Conservation (phyloP, 2,797 vertebrate species). For the Lithobates sylvaticus region DNA sequence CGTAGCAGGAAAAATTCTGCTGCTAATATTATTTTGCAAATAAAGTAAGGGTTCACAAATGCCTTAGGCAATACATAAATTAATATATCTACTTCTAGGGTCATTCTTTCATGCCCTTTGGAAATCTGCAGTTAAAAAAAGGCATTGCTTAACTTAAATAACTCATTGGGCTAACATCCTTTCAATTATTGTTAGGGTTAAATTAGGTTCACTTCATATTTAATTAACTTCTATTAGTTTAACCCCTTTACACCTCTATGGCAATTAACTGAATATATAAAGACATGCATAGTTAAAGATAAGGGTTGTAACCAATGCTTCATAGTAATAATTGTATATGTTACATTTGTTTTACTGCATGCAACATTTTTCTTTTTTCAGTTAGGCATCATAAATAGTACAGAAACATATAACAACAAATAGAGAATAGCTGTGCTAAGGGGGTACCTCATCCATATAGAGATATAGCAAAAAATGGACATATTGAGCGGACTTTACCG, state of each 20-base stretch:
- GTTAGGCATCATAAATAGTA: too few species aligned
- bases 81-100: slow-evolving; percentile 42
- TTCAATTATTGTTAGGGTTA: slow-evolving; percentile 25
- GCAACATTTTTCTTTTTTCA: slow-evolving; percentile 15
- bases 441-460: too few species aligned
- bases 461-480: too few species aligned
- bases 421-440: too few species aligned
- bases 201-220: slow-evolving; percentile 39
- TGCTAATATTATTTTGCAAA: slow-evolving; percentile 52
- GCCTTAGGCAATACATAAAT: slow-evolving; percentile 36
- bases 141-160: slow-evolving; percentile 10
- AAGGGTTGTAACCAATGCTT: slow-evolving; percentile 10
- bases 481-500: too few species aligned
- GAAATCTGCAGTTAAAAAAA: slow-evolving; percentile 14
- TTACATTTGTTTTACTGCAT: slow-evolving; percentile 35
- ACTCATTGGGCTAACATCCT: slow-evolving; percentile 10
- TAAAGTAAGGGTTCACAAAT: slow-evolving; percentile 32
- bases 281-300: background rate
- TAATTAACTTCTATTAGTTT: slow-evolving; percentile 42
- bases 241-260: slow-evolving; percentile 23
- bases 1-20: slow-evolving; percentile 44
- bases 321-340: slow-evolving; percentile 1
- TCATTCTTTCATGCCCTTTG: slow-evolving; percentile 39
- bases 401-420: too few species aligned
- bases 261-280: background rate